Evolutionary conservation across 2,888 invertebrate genomes (phyloP).

Genomic region (Parnassius smintheus): DNA sequence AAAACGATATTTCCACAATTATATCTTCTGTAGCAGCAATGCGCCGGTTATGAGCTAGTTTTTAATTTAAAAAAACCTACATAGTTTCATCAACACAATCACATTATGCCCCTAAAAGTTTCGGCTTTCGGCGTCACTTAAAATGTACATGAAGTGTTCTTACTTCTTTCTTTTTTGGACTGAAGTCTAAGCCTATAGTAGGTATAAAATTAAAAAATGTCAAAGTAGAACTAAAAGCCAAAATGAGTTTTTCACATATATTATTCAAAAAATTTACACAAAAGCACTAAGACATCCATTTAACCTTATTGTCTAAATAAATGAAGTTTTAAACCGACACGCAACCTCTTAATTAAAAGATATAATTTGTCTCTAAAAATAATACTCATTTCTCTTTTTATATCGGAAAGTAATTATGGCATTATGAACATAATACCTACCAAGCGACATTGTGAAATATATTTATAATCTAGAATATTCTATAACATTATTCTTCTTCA

Average conservation of each 20-base stretch:
- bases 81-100: too few relatives aligned
- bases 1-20: too few relatives aligned
- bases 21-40: too few relatives aligned
- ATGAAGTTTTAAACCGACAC: conserved; percentile 78
- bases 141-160: conserved; percentile 1
- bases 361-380: conserved; percentile 81
- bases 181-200: background rate
- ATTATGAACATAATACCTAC: conserved; percentile 69
- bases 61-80: too few relatives aligned
- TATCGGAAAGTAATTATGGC: conserved; percentile 69
- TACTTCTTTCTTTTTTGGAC: background rate
- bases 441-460: conserved; percentile 62
- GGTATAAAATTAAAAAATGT: background rate
- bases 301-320: conserved; percentile 81
- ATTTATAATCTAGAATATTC: conserved; percentile 55
- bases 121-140: too few relatives aligned
- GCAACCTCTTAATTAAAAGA: conserved; percentile 74
- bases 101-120: too few relatives aligned
- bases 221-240: conserved; percentile 32
- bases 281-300: conserved; percentile 82
- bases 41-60: too few relatives aligned
- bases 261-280: conserved; percentile 82
- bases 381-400: conserved; percentile 71
- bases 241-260: conserved; percentile 76
- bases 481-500: conserved; percentile 50